Evolutionary conservation across 2,888 invertebrate genomes (phyloP).

Genomic region (Chironomus tentans): DNA sequence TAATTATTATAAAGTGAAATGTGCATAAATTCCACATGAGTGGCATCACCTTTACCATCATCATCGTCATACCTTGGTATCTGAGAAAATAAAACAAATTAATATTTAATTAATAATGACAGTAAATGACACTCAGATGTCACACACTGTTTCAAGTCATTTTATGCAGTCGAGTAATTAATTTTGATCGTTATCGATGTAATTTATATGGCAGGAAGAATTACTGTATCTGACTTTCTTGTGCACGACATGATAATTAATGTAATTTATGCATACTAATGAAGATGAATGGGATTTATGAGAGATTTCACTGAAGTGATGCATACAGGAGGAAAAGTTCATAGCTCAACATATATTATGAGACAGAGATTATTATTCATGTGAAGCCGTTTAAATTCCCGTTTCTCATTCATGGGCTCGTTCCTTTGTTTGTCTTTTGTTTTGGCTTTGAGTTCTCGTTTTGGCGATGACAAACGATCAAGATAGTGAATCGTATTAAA

Average conservation of each 20-base stretch:
- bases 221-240: not conserved
- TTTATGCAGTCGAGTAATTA: slow-evolving; percentile 22
- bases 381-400: slow-evolving; percentile 16
- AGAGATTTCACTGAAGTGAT: not conserved
- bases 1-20: not conserved
- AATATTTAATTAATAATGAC: slow-evolving; percentile 30
- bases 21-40: not conserved
- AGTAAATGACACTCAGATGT: slow-evolving; percentile 29
- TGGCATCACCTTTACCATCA: not conserved
- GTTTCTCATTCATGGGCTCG: slow-evolving; percentile 6
- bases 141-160: not conserved
- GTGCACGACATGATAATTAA: not conserved
- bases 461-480: slow-evolving; percentile 19
- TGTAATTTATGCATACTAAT: not conserved
- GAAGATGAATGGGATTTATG: not conserved
- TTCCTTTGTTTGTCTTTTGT: slow-evolving; percentile 12
- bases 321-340: not conserved
- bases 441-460: too few relatives aligned
- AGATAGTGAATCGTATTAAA: not conserved
- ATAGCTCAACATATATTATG: not conserved
- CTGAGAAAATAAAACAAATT: slow-evolving; percentile 28
- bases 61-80: not conserved
- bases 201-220: not conserved
- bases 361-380: not conserved
- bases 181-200: slow-evolving; percentile 21